phyloP scores from a whole-genome alignment of 2,113 vertebrate species.

The Phylloscopus whistleri region DNA sequence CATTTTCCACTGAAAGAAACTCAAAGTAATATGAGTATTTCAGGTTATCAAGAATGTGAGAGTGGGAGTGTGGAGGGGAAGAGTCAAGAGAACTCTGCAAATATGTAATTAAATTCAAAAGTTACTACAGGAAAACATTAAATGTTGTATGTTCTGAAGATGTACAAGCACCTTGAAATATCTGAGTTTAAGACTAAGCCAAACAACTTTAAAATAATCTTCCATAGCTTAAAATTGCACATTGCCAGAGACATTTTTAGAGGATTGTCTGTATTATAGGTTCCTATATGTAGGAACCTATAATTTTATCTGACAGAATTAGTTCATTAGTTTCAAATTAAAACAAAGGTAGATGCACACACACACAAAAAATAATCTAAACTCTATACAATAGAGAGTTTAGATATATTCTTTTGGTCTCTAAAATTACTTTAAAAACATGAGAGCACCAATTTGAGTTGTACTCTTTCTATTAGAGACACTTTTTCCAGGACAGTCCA shows the following conservation, averaged over 20 bases:
- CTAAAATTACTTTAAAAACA: neutral
- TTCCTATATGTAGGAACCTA: neutral
- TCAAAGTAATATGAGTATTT: neutral
- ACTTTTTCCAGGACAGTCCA: neutral
- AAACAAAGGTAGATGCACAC: neutral
- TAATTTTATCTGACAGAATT: constrained; percentile 30
- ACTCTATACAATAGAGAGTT: too few species aligned
- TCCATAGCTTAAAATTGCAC: neutral
- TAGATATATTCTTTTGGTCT: neutral
- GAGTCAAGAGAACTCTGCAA: neutral
- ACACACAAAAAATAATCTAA: neutral
- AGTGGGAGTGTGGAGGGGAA: neutral
- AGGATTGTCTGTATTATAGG: neutral
- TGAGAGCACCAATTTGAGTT: neutral
- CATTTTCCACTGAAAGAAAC: neutral
- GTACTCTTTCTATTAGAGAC: neutral
- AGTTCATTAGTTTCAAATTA: constrained; percentile 14
- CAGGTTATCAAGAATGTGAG: neutral
- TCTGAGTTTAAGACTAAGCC: neutral
- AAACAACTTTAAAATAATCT: neutral
- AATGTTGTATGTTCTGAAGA: neutral
- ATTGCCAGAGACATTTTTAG: neutral
- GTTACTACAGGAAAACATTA: neutral
- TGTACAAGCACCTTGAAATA: neutral
- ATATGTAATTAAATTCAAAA: neutral